Percentiles rank a stretch among this genome's conserved stretches.
Conservation (phyloP, 2,888 invertebrate species). For the Amiota minor region DNA sequence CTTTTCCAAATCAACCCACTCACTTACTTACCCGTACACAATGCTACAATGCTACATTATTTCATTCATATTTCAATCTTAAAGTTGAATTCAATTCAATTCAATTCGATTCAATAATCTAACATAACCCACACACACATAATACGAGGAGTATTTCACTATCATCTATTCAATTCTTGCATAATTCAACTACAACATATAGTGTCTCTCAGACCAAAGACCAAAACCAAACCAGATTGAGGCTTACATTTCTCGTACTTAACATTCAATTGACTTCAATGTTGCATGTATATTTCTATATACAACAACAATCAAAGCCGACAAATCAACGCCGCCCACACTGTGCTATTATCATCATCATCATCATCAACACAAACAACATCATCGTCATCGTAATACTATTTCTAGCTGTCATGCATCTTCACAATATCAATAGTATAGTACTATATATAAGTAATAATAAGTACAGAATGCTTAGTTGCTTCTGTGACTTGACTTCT, state of each 20-base stretch:
- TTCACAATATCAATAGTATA: not conserved
- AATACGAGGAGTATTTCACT: too few relatives aligned
- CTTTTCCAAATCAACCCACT: too few relatives aligned
- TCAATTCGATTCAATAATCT: not conserved
- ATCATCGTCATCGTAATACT: slow-evolving; percentile 9
- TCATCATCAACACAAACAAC: slow-evolving; percentile 31
- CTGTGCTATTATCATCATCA: slow-evolving; percentile 23
- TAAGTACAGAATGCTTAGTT: slow-evolving; percentile 56
- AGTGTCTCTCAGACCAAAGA: not conserved
- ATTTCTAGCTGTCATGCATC: not conserved
- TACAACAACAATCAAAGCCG: slow-evolving; percentile 44
- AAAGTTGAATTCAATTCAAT: not conserved
- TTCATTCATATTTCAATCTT: too few relatives aligned
- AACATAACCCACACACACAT: not conserved
- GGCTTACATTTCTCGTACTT: slow-evolving; percentile 45
- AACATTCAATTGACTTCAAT: slow-evolving; percentile 60
- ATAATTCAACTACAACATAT: not conserved
- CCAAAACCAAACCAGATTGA: not conserved
- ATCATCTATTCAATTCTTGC: too few relatives aligned
- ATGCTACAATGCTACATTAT: too few relatives aligned
- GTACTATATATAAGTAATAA: slow-evolving; percentile 51
- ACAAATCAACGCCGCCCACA: slow-evolving; percentile 62
- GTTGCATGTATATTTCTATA: slow-evolving; percentile 21
- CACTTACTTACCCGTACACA: too few relatives aligned
- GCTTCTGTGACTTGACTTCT: slow-evolving; percentile 38